Evolutionary conservation across 37 sponge, comb jelly and placozoan species (phyloP).

Genomic region (Haliclona indistincta): DNA sequence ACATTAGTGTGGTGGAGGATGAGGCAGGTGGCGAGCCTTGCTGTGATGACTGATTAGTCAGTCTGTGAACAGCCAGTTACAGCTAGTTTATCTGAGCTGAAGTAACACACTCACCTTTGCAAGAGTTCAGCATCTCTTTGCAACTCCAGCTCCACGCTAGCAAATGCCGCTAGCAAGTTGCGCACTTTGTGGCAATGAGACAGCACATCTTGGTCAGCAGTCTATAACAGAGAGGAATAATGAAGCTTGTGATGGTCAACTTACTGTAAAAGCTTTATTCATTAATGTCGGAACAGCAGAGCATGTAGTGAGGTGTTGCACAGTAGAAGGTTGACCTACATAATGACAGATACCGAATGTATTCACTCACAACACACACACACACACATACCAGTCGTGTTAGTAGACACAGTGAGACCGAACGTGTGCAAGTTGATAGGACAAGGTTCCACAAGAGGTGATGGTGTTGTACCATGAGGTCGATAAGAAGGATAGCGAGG

Average conservation of each 20-base stretch:
- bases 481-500: constrained; percentile 69
- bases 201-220: not conserved
- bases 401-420: too few relatives aligned
- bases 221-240: not conserved
- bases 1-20: not conserved
- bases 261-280: not conserved
- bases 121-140: not conserved
- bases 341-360: too few relatives aligned
- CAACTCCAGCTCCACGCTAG: not conserved
- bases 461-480: constrained; percentile 9
- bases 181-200: not conserved
- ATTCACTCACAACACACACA: too few relatives aligned
- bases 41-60: too few relatives aligned
- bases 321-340: too few relatives aligned
- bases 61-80: too few relatives aligned
- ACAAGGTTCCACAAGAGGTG: constrained; percentile 30
- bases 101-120: too few relatives aligned
- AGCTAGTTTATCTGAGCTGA: too few relatives aligned
- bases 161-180: not conserved
- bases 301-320: too few relatives aligned
- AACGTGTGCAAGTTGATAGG: constrained; percentile 78
- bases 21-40: too few relatives aligned
- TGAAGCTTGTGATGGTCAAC: not conserved
- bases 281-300: too few relatives aligned
- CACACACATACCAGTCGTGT: too few relatives aligned